phyloP scores from a whole-genome alignment of 1,140 invertebrate genomes.

The Oscheius sp. region DNA sequence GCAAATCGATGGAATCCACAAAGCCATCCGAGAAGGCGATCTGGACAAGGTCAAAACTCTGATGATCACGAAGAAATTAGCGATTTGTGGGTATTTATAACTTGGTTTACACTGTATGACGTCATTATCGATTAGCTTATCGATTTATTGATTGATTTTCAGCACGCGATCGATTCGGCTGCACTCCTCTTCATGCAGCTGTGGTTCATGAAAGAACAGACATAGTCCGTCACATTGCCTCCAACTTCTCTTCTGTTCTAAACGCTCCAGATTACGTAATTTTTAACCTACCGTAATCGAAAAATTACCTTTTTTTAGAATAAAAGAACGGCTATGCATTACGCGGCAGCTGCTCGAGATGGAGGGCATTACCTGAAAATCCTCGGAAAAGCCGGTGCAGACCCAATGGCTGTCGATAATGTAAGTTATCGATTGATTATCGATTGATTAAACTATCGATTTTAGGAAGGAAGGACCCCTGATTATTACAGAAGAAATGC shows the following conservation, averaged over 20 bases:
- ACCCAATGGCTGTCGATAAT: conserved; percentile 76
- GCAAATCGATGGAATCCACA: conserved; percentile 67
- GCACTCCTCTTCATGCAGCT: conserved; percentile 73
- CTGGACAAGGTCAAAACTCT: conserved; percentile 66
- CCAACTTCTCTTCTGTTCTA: conserved; percentile 51
- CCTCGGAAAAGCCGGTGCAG: conserved; percentile 77
- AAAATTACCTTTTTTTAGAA: conserved; percentile 66
- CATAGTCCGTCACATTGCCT: conserved; percentile 66
- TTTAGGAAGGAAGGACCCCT: conserved; percentile 58
- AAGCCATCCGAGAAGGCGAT: conserved; percentile 71
- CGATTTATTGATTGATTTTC: too few species aligned
- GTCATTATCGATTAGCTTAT: background rate
- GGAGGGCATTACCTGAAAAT: conserved; percentile 84
- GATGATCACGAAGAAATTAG: conserved; percentile 69
- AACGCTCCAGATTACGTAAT: conserved; percentile 55
- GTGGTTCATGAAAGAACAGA: conserved; percentile 71
- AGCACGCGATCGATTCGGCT: conserved; percentile 64
- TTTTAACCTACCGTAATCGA: conserved; percentile 38
- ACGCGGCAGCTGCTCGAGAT: conserved; percentile 78
- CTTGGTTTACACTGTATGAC: background rate
- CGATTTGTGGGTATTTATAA: conserved; percentile 64
- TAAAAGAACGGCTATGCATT: conserved; percentile 84
- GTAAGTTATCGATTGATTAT: conserved; percentile 66
- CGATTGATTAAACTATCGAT: background rate
- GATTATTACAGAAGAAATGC: conserved; percentile 59